A percentile compares a stretch with the other conserved stretches of the same genome.
Conservation (phyloP, 2,888 invertebrate genomes). For the Rhingia rostrata region DNA sequence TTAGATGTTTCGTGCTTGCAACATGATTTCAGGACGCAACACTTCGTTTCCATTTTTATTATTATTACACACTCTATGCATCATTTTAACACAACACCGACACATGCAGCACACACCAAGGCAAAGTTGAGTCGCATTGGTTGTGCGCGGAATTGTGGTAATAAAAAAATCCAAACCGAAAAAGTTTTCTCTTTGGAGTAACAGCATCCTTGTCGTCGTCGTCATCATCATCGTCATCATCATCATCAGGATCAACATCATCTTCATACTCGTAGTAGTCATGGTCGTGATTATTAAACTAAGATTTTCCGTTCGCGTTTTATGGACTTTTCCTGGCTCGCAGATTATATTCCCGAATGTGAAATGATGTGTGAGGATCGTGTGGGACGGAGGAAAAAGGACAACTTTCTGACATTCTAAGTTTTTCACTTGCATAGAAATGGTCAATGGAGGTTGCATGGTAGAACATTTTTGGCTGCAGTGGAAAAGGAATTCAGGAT, state of each 20-base stretch:
- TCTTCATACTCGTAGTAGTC: constrained; percentile 28
- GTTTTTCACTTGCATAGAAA: constrained; percentile 54
- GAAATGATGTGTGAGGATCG: not conserved
- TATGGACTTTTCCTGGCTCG: constrained; percentile 56
- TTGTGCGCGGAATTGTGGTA: constrained; percentile 41
- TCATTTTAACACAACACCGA: constrained; percentile 49
- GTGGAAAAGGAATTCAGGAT: constrained; percentile 8
- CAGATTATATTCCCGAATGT: constrained; percentile 31
- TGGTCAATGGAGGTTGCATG: constrained; percentile 57
- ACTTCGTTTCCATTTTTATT: constrained; percentile 68
- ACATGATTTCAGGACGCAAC: constrained; percentile 58
- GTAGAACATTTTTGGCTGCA: constrained; percentile 18
- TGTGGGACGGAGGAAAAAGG: not conserved
- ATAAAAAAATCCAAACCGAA: constrained; percentile 39
- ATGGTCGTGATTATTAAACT: constrained; percentile 70
- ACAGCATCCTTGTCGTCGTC: constrained; percentile 4
- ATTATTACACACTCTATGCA: constrained; percentile 71
- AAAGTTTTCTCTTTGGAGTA: constrained; percentile 45
- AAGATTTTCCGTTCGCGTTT: constrained; percentile 67
- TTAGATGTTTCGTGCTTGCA: constrained; percentile 68
- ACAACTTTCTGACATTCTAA: constrained; percentile 56
- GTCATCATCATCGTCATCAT: constrained; percentile 18
- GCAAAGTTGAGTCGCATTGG: constrained; percentile 61
- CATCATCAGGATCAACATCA: constrained; percentile 15
- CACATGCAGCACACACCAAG: not conserved